These are phyloP conservation scores for Torymus texanus DNA, from an alignment of 2,888 invertebrate species.

Conservation along the genomic window DNA sequence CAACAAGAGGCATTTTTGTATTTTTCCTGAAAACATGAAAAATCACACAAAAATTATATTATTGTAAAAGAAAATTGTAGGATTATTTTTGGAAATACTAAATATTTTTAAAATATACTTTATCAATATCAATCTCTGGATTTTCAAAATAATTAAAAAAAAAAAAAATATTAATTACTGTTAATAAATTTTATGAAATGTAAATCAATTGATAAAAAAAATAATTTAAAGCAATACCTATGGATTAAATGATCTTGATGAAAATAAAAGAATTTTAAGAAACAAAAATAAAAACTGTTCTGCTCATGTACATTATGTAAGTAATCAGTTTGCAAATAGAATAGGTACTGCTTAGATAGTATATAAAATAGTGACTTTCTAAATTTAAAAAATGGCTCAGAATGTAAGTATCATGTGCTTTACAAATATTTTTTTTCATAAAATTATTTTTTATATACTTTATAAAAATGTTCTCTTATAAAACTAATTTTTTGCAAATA, in stretches of 20 bases:
- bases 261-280: slow-evolving; percentile 1
- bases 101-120: neutral
- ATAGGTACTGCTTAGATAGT: neutral
- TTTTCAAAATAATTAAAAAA: too few species aligned
- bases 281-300: neutral
- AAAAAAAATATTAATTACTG: too few species aligned
- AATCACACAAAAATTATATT: neutral
- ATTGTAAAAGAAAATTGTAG: too few species aligned
- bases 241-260: neutral
- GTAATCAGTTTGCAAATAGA: slow-evolving; percentile 9
- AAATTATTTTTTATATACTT: too few species aligned
- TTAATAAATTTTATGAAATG: too few species aligned
- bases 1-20: slow-evolving; percentile 68
- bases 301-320: slow-evolving; percentile 26
- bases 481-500: too few species aligned
- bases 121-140: too few species aligned
- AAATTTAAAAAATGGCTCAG: neutral
- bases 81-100: neutral
- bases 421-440: too few species aligned
- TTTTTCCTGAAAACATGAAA: slow-evolving; percentile 16
- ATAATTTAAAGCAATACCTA: neutral
- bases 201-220: neutral
- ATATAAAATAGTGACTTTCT: slow-evolving; percentile 6
- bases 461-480: too few species aligned
- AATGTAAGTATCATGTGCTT: neutral